These are phyloP conservation scores for Mesitornis unicolor DNA, from an alignment of 2,113 vertebrate genomes.

Conservation along the genomic window DNA sequence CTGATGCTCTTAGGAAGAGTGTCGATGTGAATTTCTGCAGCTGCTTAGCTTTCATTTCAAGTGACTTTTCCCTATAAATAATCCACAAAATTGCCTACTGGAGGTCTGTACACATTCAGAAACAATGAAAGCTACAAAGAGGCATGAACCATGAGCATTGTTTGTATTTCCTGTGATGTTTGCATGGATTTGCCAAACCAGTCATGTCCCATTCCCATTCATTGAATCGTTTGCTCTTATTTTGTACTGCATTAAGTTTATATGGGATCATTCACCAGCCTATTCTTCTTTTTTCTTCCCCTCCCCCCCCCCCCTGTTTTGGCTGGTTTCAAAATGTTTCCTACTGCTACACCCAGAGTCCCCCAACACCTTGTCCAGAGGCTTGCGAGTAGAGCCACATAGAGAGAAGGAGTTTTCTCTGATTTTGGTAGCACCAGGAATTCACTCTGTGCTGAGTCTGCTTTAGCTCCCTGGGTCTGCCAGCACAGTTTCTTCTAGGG, in stretches of 20 bases:
- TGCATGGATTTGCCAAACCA: background rate
- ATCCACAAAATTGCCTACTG: background rate
- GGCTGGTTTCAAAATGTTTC: background rate
- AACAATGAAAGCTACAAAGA: background rate
- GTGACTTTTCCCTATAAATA: background rate
- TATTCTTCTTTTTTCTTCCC: background rate
- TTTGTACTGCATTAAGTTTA: background rate
- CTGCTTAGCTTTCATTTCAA: background rate
- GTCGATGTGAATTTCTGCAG: background rate
- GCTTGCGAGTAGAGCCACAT: accelerated
- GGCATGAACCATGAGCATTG: background rate
- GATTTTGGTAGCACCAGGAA: background rate
- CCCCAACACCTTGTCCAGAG: background rate
- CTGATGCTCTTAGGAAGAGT: background rate
- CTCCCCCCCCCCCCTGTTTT: background rate
- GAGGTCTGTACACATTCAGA: background rate
- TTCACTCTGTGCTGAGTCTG: background rate
- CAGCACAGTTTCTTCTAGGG: background rate
- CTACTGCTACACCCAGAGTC: background rate
- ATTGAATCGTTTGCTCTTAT: background rate
- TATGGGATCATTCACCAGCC: background rate
- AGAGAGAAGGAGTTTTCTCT: background rate
- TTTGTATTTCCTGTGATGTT: background rate
- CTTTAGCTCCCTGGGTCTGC: background rate
- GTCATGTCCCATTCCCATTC: background rate